Percentiles rank a stretch among this genome's conserved stretches.
phyloP scores from a whole-genome alignment of 1,140 invertebrate species.

The Drosophila tropicalis region DNA sequence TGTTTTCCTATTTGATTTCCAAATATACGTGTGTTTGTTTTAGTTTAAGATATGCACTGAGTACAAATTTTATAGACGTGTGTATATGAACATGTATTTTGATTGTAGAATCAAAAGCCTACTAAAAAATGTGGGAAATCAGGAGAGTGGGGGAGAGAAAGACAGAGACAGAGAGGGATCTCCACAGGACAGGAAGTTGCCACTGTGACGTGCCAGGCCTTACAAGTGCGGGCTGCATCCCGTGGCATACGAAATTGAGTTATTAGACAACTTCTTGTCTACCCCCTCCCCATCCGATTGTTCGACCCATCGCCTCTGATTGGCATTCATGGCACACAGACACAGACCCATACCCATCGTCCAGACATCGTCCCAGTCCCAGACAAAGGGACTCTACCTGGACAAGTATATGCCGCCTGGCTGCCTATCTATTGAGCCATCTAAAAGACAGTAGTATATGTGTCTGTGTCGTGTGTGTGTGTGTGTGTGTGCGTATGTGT shows the following conservation, averaged over 20 bases:
- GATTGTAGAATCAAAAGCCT: conserved; percentile 12
- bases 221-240: conserved; percentile 22
- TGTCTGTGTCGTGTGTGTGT: not conserved
- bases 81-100: not conserved
- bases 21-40: not conserved
- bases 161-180: not conserved
- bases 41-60: not conserved
- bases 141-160: not conserved
- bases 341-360: not conserved
- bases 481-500: not conserved
- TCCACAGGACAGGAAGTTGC: conserved; percentile 33
- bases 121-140: not conserved
- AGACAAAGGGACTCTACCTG: conserved; percentile 26
- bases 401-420: not conserved
- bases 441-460: conserved; percentile 26
- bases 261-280: conserved; percentile 56
- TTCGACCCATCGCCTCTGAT: not conserved
- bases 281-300: not conserved
- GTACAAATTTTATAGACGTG: not conserved
- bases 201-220: conserved; percentile 40
- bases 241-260: conserved; percentile 62
- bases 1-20: not conserved
- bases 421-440: conserved; percentile 57
- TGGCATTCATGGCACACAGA: conserved; percentile 9
- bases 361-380: not conserved